Conservation (phyloP, 2,113 vertebrate species). For the Phoenicopterus ruber region DNA sequence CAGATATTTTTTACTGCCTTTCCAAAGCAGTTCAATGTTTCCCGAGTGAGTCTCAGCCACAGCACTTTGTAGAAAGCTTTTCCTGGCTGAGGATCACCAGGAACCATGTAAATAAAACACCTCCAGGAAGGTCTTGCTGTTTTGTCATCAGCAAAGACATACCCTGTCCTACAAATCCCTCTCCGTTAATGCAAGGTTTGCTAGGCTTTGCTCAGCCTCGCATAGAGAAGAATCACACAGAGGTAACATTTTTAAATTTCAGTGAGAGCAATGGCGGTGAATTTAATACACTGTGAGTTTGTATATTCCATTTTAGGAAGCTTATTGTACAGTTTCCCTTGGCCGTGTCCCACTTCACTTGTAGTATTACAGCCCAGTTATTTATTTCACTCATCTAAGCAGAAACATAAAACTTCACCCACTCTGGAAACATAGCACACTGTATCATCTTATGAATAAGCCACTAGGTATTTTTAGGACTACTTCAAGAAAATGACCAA, state of each 20-base stretch:
- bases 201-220: not conserved
- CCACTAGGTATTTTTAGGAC: not conserved
- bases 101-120: not conserved
- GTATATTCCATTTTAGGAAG: not conserved
- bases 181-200: not conserved
- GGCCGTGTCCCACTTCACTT: not conserved
- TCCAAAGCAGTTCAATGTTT: not conserved
- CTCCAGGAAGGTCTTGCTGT: not conserved
- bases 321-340: not conserved
- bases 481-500: not conserved
- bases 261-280: not conserved
- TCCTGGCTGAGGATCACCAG: not conserved
- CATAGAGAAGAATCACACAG: not conserved
- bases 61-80: not conserved
- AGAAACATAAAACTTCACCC: not conserved
- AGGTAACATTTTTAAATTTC: not conserved
- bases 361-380: not conserved
- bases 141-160: not conserved
- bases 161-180: not conserved
- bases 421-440: not conserved
- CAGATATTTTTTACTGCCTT: not conserved
- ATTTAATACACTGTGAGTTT: not conserved
- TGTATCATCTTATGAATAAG: not conserved
- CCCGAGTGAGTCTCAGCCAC: not conserved
- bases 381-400: not conserved